Percentiles rank a stretch among this genome's conserved stretches.
Evolutionary conservation across 1,140 invertebrate genomes (phyloP).

Genomic region (Spodoptera litura): DNA sequence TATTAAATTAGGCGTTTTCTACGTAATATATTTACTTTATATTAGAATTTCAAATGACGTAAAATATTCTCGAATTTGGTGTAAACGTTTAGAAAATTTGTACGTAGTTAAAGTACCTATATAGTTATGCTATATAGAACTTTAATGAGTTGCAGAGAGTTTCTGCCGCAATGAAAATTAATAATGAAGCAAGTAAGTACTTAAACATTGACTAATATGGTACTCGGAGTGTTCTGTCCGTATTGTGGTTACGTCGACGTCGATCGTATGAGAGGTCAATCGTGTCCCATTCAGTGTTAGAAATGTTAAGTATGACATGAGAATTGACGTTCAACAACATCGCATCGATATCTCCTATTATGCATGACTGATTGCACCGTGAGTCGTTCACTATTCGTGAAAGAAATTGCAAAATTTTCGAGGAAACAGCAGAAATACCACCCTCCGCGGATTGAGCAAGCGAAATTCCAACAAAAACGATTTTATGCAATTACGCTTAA

Average conservation of each 20-base stretch:
- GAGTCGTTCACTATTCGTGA: constrained; percentile 33
- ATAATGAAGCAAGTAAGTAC: no score
- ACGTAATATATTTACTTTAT: constrained; percentile 34
- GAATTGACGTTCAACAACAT: constrained; percentile 5
- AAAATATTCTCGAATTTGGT: constrained; percentile 2
- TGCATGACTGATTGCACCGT: constrained; percentile 34
- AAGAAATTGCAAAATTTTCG: constrained; percentile 62
- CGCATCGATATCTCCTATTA: constrained; percentile 10
- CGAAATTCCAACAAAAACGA: constrained; percentile 79
- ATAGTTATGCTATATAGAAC: no score
- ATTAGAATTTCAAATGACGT: constrained; percentile 41
- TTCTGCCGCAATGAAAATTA: no score
- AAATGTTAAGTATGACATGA: constrained; percentile 27
- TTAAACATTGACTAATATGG: no score
- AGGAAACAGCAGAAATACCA: constrained; percentile 66
- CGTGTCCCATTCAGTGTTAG: constrained; percentile 1
- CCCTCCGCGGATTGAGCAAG: constrained; percentile 76
- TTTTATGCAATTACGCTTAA: constrained; percentile 82
- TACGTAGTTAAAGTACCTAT: no score
- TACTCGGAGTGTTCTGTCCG: no score
- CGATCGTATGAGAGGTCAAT: constrained; percentile 12
- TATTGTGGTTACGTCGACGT: not conserved
- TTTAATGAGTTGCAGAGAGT: no score
- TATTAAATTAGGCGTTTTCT: constrained; percentile 47
- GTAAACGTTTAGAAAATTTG: constrained; percentile 17